Conservation (phyloP, 1,140 invertebrate species). For the Aphis craccivora region DNA sequence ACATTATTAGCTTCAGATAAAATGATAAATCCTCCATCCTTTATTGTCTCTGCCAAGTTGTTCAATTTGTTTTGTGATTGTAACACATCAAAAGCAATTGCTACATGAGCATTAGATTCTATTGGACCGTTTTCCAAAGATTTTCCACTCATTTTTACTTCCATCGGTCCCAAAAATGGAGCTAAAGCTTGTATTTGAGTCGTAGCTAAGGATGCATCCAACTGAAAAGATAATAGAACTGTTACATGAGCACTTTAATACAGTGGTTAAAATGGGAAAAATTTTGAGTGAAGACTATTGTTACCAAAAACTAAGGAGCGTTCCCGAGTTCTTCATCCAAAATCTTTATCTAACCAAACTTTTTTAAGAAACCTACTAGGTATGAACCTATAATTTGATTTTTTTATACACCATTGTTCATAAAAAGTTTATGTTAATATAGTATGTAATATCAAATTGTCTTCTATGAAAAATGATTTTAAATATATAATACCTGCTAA, state of each 20-base stretch:
- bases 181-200: constrained; percentile 65
- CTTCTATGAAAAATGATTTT: no score
- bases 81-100: constrained; percentile 70
- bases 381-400: no score
- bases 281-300: no score
- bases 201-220: constrained; percentile 63
- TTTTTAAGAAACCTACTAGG: no score
- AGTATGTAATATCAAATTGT: no score
- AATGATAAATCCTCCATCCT: constrained; percentile 77
- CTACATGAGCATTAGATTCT: constrained; percentile 73
- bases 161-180: constrained; percentile 66
- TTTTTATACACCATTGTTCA: no score
- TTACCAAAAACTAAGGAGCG: no score
- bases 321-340: no score
- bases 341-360: no score
- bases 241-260: not conserved
- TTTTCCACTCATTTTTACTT: constrained; percentile 69
- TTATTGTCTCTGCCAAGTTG: constrained; percentile 72
- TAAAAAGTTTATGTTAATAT: no score
- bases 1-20: constrained; percentile 70
- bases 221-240: constrained; percentile 61
- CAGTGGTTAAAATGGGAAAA: no score
- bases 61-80: constrained; percentile 64
- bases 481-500: no score
- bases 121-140: constrained; percentile 67